A percentile compares a stretch with the other conserved stretches of the same genome.
Evolutionary conservation across 2,888 invertebrate species (phyloP).

Genomic region (Actias luna): DNA sequence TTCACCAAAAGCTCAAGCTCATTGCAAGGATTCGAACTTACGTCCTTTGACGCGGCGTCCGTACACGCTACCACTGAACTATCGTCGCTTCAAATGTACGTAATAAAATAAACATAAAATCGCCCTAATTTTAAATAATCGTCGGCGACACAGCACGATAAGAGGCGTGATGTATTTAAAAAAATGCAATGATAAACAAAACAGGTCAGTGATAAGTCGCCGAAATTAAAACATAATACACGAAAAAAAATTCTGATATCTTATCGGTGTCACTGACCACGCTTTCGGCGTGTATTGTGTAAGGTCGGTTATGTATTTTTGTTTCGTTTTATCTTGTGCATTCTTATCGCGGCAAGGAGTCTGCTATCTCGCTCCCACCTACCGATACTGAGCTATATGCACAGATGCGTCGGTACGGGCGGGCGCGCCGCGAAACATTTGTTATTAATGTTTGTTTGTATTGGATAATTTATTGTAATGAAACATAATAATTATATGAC

Average conservation of each 20-base stretch:
- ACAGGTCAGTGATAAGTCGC: slow-evolving; percentile 7
- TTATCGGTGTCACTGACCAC: slow-evolving; percentile 55
- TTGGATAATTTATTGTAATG: slow-evolving; percentile 5
- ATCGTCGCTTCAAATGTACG: too few relatives aligned
- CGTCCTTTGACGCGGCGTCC: too few relatives aligned
- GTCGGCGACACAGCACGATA: not conserved
- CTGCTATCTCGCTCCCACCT: slow-evolving; percentile 28
- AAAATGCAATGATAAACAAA: not conserved
- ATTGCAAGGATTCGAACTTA: too few relatives aligned
- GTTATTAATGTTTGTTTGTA: slow-evolving; percentile 5
- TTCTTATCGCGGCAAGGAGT: not conserved
- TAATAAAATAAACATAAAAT: not conserved
- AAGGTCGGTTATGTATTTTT: slow-evolving; percentile 62
- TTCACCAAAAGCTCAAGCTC: too few relatives aligned
- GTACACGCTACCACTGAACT: too few relatives aligned
- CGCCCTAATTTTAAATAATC: not conserved
- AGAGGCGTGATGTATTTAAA: not conserved
- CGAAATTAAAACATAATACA: slow-evolving; percentile 14
- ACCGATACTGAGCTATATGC: slow-evolving; percentile 27
- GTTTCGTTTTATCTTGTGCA: slow-evolving; percentile 34
- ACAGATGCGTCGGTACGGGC: slow-evolving; percentile 25
- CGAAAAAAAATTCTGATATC: slow-evolving; percentile 13
- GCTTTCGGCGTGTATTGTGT: slow-evolving; percentile 51
- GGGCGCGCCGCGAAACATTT: slow-evolving; percentile 13
- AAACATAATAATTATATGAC: slow-evolving; percentile 4